phyloP scores from a whole-genome alignment of 2,797 vertebrate genomes.

The Ataeniobius toweri region DNA sequence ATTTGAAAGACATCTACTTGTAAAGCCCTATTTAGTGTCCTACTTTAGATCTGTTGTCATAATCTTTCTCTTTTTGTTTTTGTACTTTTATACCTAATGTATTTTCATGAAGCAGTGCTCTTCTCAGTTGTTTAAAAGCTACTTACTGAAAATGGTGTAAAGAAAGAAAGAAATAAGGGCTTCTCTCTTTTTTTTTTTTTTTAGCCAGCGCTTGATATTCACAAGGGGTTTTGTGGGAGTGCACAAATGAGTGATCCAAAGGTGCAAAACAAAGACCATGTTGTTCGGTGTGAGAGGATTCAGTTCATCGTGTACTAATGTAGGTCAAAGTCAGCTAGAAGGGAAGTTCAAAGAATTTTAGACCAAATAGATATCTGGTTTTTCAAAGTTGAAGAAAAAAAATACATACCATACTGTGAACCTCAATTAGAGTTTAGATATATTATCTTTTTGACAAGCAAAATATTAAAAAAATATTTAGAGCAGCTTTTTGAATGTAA shows the following conservation, averaged over 20 bases:
- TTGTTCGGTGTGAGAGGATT: slow-evolving; percentile 27
- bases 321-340: slow-evolving; percentile 27
- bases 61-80: neutral
- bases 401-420: neutral
- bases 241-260: neutral
- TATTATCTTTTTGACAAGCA: neutral
- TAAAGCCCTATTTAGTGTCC: neutral
- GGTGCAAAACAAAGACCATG: slow-evolving; percentile 36
- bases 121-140: neutral
- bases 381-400: neutral
- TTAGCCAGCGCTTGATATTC: slow-evolving; percentile 5
- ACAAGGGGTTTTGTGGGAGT: slow-evolving; percentile 5
- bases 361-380: neutral
- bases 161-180: neutral
- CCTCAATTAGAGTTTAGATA: neutral
- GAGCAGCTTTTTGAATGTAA: neutral
- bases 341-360: slow-evolving; percentile 3
- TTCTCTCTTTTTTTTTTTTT: neutral
- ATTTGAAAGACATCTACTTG: neutral
- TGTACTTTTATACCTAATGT: neutral
- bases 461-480: neutral
- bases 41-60: neutral
- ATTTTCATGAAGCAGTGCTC: neutral
- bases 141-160: too few species aligned
- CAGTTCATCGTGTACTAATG: slow-evolving; percentile 3